Evolutionary conservation across 2,888 invertebrate genomes (phyloP), one percentile per base, ranked within the genome.

Genomic region (Cryptus viduatorius): DNA sequence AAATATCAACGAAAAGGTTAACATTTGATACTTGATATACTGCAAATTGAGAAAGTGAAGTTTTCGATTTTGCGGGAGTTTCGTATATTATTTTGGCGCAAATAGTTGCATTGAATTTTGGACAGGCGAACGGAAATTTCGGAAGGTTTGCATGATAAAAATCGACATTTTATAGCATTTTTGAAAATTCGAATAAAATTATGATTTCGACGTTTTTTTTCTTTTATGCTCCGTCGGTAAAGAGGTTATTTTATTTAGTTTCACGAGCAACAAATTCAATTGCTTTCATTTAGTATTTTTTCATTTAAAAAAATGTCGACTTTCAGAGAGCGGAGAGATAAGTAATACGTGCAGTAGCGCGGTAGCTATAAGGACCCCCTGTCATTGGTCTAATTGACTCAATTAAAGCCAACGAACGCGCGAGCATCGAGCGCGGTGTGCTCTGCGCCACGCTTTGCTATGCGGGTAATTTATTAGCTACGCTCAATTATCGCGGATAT

Each of bases 401-500:
- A 79, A 87, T 89, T 89, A 84, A 44, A 79, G 79, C 84, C 59
- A 67, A 56, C 14, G 76, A 82, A 64, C 86, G 88, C 24, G 56
- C 79, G n/a, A 50, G 59, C 44, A 50, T 72, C 76, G 72, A 65
- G 71, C 64, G 29, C 67, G 61, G 46, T 24, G 14, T 31, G 48
- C 46, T 0, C 37, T 8, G 37, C 46, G 69, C 56, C 50, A 48
- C 48, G 48, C 53, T 86, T 73, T 85, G 78, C 86, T 83, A 88
- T 89, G 83, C 86, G 86, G 71, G 65, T 86, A 84, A 89, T 90
- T 90, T 90, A 90, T 90, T 90, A 89, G 88, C 72, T 79, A 89
- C 87, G 88, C 86, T 90, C 89, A 89, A 90, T 90, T 90, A 89
- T 89, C 90, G 85, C 68, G 77, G 86, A 84, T 86, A 88, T 86